Base-by-base conservation (phyloP, 2,113 vertebrate genomes). In the Otocyon megalotis region DNA sequence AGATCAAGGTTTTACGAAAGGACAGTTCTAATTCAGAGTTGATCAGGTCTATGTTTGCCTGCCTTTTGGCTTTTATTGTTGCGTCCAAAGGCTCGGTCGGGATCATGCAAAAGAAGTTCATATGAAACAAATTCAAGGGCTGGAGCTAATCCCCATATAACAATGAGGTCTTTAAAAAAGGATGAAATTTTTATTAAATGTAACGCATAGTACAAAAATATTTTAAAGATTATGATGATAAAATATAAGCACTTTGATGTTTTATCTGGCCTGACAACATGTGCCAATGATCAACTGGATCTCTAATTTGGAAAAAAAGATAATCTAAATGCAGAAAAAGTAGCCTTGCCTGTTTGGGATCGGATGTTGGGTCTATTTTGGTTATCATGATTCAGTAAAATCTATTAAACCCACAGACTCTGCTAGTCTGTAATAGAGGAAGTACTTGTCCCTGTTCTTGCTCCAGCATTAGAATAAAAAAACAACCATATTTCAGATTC, bases 371-470 rank as follows among this genome's bases (percentile, higher is more conserved):
- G 14, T 97, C 97, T 97, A 95, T 97, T 98, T 98, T 98, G 81
- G 71, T 82, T 94, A 94, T 87, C 82, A 60, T 85, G 83, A 96
- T 98, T 97, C 96, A 98, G 28, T 69, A 93, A 97, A 97, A 95
- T 35, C 95, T 96, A 81, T 92, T 69, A 98, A 98, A 94, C 77
- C 69, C 97, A 88, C 65, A 94, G 95, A 92, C 94, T 98, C 86
- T 80, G 97, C 60, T 81, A 82, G 95, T 82, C 94, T 98, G 95
- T 83, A 97, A 54, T 30, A 98, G 80, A 98, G 92, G 95, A 97
- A 95, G 76, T 90, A 72, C 90, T 92, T 94, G 72, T 97, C 60
- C 93, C 87, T 90, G 69, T 96, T 98, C 43, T 35, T 83, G 56
- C 50, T 95, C 97, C 94, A 98, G 84, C 35, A 28, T 90, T 93